Base-by-base conservation (phyloP, 2,888 invertebrate genomes). In the Drosophila rubida region DNA sequence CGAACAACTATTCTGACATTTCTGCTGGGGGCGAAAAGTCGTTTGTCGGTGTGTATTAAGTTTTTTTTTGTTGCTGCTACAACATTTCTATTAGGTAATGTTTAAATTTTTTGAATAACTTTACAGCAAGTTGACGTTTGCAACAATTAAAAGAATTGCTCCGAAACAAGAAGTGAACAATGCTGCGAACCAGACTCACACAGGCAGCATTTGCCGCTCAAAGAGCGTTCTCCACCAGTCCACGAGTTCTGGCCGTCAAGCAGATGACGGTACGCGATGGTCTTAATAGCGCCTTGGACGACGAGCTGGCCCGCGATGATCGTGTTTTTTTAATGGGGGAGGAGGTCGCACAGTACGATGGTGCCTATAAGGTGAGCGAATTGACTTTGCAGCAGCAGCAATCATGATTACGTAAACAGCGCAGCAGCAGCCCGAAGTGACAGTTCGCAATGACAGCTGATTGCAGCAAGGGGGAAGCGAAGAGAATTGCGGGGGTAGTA, bases 341-440 rank as follows among this genome's bases (percentile, higher is more conserved):
- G 92, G 99, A 99, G 93, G 99, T 99, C 0, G 99, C 99, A n/a
- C 95, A 96, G 92, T 99, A 99, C 90, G 99, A 99, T 91, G 99
- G 99, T 71, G 98, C 99, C 49, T 99, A 99, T 91, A 97, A 99
- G 95, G 96, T 99, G 25, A 96, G 73, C 19, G 23, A 71, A 41
- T 32, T 32, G 32, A 32, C 32, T 32, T 32, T 32, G 11, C 25
- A 25, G 27, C 27, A 27, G 27, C 27, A 27, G 32, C 32, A 32
- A 4, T 32, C 46, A 13, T 64, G 84, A 81, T 90, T 90, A 90
- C 90, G 90, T 90, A 90, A 90, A 89, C 80, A 67, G 46, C 30
- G 30, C 30, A 30, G 30, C 32, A 32, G 32, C 32, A 32, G n/a
- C 32, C 32, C n/a, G 32, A 32, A 67, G 22, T 75, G 70, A 64